Base-by-base conservation (phyloP, 2,797 vertebrate genomes). In the Esox masquinongy region DNA sequence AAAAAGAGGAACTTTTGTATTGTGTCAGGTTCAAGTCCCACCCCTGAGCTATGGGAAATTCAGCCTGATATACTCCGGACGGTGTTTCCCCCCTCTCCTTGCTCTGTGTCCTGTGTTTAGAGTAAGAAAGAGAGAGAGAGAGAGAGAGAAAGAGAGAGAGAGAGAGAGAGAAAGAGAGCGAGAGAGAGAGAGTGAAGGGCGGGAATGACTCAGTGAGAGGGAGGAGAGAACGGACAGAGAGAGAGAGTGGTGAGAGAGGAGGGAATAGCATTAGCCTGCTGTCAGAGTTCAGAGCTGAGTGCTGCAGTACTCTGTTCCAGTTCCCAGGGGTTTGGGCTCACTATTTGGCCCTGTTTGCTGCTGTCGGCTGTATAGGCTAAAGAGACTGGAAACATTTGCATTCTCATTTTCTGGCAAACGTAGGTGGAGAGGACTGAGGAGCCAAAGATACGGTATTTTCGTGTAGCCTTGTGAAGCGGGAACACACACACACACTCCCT, bases 11-110 rank as follows among this genome's bases (percentile, higher is more conserved):
- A 76, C 83, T 84, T 87, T 86, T 83, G 84, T 90, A 86, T 87
- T 77, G 77, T 72, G 53, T 72, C 39, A 74, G 78, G 78, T 81
- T 77, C 81, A 74, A 71, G 80, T 88, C 83, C 87, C 56, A 24
- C 79, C 80, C 77, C 84, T 82, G 50, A 80, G 84, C 86, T 88
- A 67, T 84, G 84, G 86, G 91, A 92, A 91, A 92, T 89, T 86
- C 78, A 75, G 77, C 83, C 77, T 74, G 78, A 79, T 82, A 80
- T 84, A 51, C 67, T 71, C 59, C 69, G 49, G 76, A 78, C 74
- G 84, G 26, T 50, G 84, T 84, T 77, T 84, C 79, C 76, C 68
- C 84, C 82, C 81, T 82, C 82, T 83, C 79, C 82, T 77, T 15
- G 22, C 86, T 86, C 86, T 84, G 87, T 83, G 88, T 87, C 72